Conservation (phyloP, 2,797 vertebrate species). For the Selene dorsalis region DNA sequence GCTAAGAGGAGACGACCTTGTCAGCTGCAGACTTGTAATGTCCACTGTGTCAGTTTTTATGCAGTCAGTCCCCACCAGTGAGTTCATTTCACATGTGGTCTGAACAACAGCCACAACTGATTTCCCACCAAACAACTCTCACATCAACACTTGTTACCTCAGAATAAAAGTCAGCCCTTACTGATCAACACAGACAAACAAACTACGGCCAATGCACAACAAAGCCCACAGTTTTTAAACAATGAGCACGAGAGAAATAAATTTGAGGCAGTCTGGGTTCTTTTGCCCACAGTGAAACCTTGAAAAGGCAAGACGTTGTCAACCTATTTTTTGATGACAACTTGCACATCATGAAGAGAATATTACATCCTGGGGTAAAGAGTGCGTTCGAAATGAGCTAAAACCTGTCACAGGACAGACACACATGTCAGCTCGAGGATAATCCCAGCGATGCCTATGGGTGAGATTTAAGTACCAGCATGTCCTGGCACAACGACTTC, state of each 20-base stretch:
- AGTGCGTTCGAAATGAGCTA: background rate
- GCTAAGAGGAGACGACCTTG: constrained; percentile 7
- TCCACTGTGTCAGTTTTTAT: constrained; percentile 20
- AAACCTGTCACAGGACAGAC: background rate
- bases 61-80: background rate
- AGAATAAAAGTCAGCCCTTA: constrained; percentile 19
- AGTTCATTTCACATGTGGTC: constrained; percentile 16
- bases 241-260: background rate
- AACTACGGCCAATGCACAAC: background rate
- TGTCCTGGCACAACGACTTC: constrained; percentile 22
- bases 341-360: constrained; percentile 3
- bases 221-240: background rate
- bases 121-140: constrained; percentile 9
- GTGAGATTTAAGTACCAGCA: constrained; percentile 27
- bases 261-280: background rate
- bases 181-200: background rate
- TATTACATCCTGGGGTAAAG: background rate
- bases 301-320: background rate
- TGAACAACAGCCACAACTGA: background rate
- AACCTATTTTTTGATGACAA: background rate
- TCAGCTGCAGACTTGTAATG: constrained; percentile 19
- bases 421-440: background rate
- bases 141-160: constrained; percentile 27
- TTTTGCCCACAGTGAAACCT: constrained; percentile 5
- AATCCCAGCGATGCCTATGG: constrained; percentile 2